A percentile compares a stretch with the other conserved stretches of the same genome.
phyloP scores from a whole-genome alignment of 2,113 vertebrate genomes.

The Eublepharis macularius region DNA sequence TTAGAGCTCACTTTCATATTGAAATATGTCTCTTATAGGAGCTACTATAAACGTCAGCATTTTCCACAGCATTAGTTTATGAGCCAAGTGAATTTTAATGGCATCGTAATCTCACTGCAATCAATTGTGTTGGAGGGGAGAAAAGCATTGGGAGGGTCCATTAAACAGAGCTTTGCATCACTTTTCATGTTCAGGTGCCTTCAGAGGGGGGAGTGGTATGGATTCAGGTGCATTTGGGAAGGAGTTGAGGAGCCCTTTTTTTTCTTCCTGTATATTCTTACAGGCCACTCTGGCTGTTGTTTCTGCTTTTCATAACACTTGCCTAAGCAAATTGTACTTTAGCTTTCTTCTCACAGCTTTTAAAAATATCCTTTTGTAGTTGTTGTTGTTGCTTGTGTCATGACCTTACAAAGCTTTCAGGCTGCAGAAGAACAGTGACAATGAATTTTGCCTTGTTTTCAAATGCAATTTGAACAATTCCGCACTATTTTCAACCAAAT shows the following conservation, averaged over 20 bases:
- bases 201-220: slow-evolving; percentile 13
- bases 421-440: background rate
- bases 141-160: slow-evolving; percentile 68
- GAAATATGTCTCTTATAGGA: slow-evolving; percentile 86
- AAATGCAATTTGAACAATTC: background rate
- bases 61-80: slow-evolving; percentile 79
- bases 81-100: slow-evolving; percentile 84
- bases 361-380: background rate
- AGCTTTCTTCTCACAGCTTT: background rate
- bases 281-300: background rate
- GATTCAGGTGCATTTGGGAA: background rate
- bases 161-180: slow-evolving; percentile 77
- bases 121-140: slow-evolving; percentile 71
- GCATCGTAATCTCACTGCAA: slow-evolving; percentile 80
- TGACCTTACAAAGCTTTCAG: background rate
- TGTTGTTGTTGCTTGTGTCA: background rate
- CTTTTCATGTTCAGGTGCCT: slow-evolving; percentile 61
- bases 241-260: background rate
- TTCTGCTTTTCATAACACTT: background rate
- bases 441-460: background rate
- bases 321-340: background rate
- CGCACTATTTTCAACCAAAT: background rate
- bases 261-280: background rate
- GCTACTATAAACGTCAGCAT: slow-evolving; percentile 82
- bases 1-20: slow-evolving; percentile 81